Conservation (phyloP, 2,888 invertebrate species). For the Eledona agricola region DNA sequence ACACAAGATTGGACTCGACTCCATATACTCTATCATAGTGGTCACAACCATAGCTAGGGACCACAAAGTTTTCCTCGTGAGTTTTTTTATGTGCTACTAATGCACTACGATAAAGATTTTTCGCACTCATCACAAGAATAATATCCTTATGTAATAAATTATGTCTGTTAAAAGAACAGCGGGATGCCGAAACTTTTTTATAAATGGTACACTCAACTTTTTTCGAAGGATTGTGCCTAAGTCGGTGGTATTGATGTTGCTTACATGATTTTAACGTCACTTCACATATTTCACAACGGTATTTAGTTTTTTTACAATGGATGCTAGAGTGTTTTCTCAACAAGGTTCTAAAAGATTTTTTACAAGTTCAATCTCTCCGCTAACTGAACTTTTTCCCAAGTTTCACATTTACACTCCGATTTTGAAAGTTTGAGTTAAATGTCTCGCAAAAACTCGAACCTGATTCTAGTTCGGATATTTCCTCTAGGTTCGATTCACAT, state of each 20-base stretch:
- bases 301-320: neutral
- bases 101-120: constrained; percentile 61
- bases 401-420: too few relatives aligned
- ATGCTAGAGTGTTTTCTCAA: too few relatives aligned
- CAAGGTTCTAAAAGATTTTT: too few relatives aligned
- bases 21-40: constrained; percentile 42
- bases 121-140: constrained; percentile 63
- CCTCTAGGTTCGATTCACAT: too few relatives aligned
- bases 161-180: constrained; percentile 24
- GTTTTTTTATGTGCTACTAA: constrained; percentile 42
- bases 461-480: too few relatives aligned
- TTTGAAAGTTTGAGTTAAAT: too few relatives aligned
- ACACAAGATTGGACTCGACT: constrained; percentile 53
- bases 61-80: constrained; percentile 45
- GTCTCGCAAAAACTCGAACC: too few relatives aligned
- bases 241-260: constrained; percentile 1
- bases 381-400: too few relatives aligned
- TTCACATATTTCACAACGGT: constrained; percentile 3
- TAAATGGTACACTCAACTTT: constrained; percentile 16
- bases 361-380: too few relatives aligned
- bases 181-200: constrained; percentile 8
- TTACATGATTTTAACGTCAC: neutral
- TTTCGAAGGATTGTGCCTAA: constrained; percentile 5
- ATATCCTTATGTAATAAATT: constrained; percentile 44
- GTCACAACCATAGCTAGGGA: constrained; percentile 41